phyloP scores from a whole-genome alignment of 1,140 invertebrate genomes.

The Leguminivora glycinivorella region DNA sequence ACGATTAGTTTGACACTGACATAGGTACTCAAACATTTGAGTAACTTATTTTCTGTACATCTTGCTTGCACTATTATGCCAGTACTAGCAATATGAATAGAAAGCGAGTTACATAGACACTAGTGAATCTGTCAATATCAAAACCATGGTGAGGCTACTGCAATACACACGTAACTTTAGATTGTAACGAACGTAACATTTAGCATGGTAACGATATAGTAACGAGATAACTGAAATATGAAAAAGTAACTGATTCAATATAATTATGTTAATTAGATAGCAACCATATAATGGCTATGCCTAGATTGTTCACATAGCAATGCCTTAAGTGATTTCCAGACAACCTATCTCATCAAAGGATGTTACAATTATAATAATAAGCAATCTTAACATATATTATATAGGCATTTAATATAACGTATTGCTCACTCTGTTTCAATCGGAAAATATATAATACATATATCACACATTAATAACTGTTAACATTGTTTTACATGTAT shows the following conservation, averaged over 20 bases:
- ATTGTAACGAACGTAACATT: slow-evolving; percentile 44
- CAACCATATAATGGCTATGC: slow-evolving; percentile 38
- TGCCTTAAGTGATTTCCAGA: slow-evolving; percentile 44
- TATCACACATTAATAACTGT: slow-evolving; percentile 39
- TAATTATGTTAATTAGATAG: slow-evolving; percentile 38
- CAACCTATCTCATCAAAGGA: slow-evolving; percentile 28
- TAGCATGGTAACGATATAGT: slow-evolving; percentile 41
- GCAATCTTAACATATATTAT: slow-evolving; percentile 33
- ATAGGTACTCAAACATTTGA: too few species aligned
- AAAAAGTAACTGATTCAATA: slow-evolving; percentile 44
- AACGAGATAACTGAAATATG: slow-evolving; percentile 48
- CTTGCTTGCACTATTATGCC: too few species aligned
- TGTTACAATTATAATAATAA: slow-evolving; percentile 26
- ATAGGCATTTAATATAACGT: slow-evolving; percentile 41
- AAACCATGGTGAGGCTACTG: too few species aligned
- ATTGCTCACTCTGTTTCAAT: slow-evolving; percentile 47
- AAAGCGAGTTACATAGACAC: too few species aligned
- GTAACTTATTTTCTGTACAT: too few species aligned
- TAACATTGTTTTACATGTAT: slow-evolving; percentile 33
- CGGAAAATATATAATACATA: slow-evolving; percentile 44
- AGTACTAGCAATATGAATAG: too few species aligned
- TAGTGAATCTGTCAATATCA: too few species aligned
- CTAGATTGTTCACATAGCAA: slow-evolving; percentile 45
- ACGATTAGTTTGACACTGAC: too few species aligned
- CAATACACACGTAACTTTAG: slow-evolving; percentile 36